These are phyloP conservation scores for Trachymyrmex cornetzi DNA, from an alignment of 1,140 invertebrate genomes.

Conservation along the genomic window DNA sequence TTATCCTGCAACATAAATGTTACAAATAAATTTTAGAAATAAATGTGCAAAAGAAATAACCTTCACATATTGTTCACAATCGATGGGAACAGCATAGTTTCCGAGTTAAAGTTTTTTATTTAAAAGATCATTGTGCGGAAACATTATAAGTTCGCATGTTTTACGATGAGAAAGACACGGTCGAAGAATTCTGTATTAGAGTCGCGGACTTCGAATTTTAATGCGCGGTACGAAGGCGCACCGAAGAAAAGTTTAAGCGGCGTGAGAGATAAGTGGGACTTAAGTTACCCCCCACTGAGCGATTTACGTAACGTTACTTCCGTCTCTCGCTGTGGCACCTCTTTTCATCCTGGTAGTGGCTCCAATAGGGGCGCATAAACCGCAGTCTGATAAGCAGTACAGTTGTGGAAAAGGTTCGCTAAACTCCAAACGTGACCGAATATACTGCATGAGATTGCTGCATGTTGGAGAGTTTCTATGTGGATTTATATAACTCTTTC, in stretches of 20 bases:
- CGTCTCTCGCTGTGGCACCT: constrained; percentile 44
- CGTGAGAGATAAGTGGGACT: constrained; percentile 65
- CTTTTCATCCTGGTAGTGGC: constrained; percentile 39
- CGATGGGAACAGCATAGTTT: not conserved
- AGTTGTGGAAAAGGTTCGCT: constrained; percentile 32
- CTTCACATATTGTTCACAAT: not conserved
- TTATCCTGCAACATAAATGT: not conserved
- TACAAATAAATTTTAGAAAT: not conserved
- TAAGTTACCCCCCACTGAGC: constrained; percentile 53
- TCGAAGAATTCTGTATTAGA: constrained; percentile 42
- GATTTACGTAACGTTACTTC: constrained; percentile 68
- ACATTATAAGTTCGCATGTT: not conserved
- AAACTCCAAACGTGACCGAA: constrained; percentile 67
- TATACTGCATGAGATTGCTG: constrained; percentile 22
- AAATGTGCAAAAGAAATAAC: not conserved
- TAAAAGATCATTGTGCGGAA: not conserved
- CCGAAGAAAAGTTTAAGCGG: constrained; percentile 36
- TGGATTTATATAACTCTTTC: constrained; percentile 68
- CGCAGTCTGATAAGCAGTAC: constrained; percentile 61
- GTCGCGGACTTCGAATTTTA: constrained; percentile 62
- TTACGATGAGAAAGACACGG: not conserved
- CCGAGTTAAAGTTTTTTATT: not conserved
- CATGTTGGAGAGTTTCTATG: constrained; percentile 14
- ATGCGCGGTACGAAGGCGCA: constrained; percentile 21
- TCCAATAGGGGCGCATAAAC: constrained; percentile 63